Evolutionary conservation across 2,888 invertebrate genomes (phyloP), one percentile per base, ranked within the genome.

Genomic region (Dicyrtoma fusca): DNA sequence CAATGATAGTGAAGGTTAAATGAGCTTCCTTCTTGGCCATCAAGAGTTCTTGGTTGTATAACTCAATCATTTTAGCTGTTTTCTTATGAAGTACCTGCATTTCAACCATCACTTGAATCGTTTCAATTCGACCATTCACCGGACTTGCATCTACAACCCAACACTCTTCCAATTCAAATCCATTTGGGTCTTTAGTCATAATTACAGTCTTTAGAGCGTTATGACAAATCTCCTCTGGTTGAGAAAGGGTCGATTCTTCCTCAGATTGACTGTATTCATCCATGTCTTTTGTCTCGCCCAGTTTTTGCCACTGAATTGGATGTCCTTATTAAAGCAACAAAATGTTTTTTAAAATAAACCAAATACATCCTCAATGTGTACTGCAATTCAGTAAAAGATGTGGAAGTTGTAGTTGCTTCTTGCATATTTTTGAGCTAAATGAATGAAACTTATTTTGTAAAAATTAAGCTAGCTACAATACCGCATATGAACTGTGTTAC

Each of bases 101-200:
- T 53, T 76, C 64, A 10, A 79, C 68, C 0, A 79, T 65, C 0
- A 79, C 63, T 65, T 77, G 76, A 23, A 77, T 71, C 0, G 70
- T 65, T 19, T 73, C 49, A 8, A 42, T 19, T 26, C 19, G 47
- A 11, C 66, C 26, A 11, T 53, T 69, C 13, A 73, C 71, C 10
- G 79, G 76, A 13, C 75, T 72, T 0, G 71, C 79, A 44, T 79
- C 79, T 66, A 77, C 72, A 69, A 79, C 25, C 63, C 69, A 19
- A 23, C 72, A 72, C 14, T 66, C 21, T 11, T 44, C 21, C 10
- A 59, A 4, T 13, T 57, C 19, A 19, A 57, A n/a, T n/a, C n/a
- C n/a, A n/a, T n/a, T n/a, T n/a, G n/a, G n/a, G n/a, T n/a, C n/a
- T n/a, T n/a, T n/a, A n/a, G n/a, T n/a, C n/a, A n/a, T n/a, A 19